Percentiles rank a stretch among this genome's conserved stretches.
Conservation (phyloP, 2,797 vertebrate species). For the Podargus strigoides region DNA sequence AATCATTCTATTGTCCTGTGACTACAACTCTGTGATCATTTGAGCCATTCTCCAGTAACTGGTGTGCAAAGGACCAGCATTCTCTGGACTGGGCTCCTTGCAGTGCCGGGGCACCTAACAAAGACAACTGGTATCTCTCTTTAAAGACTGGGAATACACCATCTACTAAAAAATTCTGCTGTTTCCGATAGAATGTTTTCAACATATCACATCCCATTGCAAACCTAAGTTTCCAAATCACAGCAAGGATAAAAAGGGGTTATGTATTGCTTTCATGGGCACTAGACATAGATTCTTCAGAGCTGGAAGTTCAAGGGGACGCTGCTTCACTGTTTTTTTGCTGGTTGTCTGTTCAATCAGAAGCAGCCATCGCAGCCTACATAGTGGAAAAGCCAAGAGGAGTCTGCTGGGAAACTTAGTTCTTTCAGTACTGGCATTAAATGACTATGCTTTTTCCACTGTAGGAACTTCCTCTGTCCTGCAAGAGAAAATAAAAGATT, state of each 20-base stretch:
- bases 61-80: not conserved
- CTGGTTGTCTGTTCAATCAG: not conserved
- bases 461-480: slow-evolving; percentile 88
- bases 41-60: not conserved
- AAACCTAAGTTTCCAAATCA: not conserved
- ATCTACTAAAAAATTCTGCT: not conserved
- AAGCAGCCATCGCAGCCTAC: not conserved
- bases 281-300: not conserved
- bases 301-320: not conserved
- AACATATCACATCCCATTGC: not conserved
- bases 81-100: not conserved
- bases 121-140: not conserved
- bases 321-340: not conserved
- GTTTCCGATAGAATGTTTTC: not conserved
- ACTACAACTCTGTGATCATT: not conserved
- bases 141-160: not conserved
- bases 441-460: slow-evolving; percentile 90
- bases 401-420: not conserved
- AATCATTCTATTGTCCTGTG: not conserved
- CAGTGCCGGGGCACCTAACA: not conserved
- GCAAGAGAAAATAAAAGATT: slow-evolving; percentile 11
- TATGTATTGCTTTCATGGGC: not conserved
- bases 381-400: not conserved
- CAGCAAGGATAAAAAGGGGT: not conserved
- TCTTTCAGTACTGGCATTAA: slow-evolving; percentile 45